phyloP scores from a whole-genome alignment of 1,140 invertebrate species.

The Zaprionus vittiger region DNA sequence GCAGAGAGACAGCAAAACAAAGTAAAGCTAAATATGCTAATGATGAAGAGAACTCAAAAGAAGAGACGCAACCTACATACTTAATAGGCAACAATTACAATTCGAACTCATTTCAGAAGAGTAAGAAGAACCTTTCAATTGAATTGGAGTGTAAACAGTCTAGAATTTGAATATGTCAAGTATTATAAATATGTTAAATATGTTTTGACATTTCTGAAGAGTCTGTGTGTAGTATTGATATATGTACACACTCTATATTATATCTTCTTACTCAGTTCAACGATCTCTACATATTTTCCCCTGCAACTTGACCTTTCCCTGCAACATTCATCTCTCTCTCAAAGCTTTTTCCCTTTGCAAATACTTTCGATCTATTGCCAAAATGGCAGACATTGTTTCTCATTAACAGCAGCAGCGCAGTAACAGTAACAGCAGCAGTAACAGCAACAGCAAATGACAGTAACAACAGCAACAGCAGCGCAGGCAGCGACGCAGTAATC shows the following conservation, averaged over 20 bases:
- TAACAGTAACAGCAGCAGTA: constrained; percentile 8
- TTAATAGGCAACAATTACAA: constrained; percentile 47
- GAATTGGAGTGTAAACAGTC: not conserved
- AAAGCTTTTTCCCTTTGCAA: not conserved
- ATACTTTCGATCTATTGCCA: constrained; percentile 53
- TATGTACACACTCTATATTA: no score
- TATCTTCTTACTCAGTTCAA: not conserved
- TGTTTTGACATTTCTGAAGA: no score
- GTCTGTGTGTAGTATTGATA: no score
- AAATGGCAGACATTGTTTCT: constrained; percentile 80
- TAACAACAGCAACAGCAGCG: constrained; percentile 36
- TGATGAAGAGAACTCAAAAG: constrained; percentile 16
- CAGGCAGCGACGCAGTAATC: constrained; percentile 68
- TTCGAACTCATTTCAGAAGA: not conserved
- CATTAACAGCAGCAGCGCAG: constrained; percentile 56
- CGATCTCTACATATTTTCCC: not conserved
- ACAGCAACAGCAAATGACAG: constrained; percentile 19
- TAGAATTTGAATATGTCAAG: not conserved
- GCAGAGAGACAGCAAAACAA: constrained; percentile 2
- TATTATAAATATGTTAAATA: no score
- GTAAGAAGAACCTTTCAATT: constrained; percentile 6
- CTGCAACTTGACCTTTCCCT: constrained; percentile 33
- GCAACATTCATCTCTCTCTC: constrained; percentile 4
- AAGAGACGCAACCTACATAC: constrained; percentile 56
- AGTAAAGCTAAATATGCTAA: constrained; percentile 40